phyloP scores from a whole-genome alignment of 2,888 invertebrate species.

The Watsonalla binaria region DNA sequence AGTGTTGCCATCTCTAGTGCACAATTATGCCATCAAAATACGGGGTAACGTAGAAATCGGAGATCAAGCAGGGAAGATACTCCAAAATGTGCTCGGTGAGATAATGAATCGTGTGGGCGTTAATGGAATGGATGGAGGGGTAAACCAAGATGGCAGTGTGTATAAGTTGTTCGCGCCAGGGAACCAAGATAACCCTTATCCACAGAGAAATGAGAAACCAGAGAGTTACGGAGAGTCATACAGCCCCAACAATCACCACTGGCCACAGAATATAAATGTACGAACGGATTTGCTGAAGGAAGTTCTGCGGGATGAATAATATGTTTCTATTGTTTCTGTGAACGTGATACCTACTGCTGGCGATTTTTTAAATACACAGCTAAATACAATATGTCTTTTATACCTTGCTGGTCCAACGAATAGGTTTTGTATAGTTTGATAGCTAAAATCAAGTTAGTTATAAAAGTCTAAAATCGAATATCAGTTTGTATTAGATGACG shows the following conservation, averaged over 20 bases:
- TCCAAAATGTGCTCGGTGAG: constrained; percentile 3
- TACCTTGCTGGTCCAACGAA: too few species aligned
- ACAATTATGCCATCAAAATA: constrained; percentile 13
- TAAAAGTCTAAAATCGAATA: too few species aligned
- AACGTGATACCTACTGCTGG: too few species aligned
- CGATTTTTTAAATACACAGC: too few species aligned
- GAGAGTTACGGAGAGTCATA: background rate
- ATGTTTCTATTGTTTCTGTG: background rate
- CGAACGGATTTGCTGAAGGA: background rate
- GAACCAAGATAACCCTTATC: background rate
- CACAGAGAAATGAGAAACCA: background rate
- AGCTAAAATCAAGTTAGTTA: too few species aligned
- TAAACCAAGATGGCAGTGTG: background rate
- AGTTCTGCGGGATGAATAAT: background rate
- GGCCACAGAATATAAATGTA: background rate
- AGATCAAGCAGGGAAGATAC: constrained; percentile 7
- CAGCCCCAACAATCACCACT: background rate
- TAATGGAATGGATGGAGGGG: too few species aligned
- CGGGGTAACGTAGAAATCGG: constrained; percentile 14
- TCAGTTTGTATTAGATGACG: too few species aligned
- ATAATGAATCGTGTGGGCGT: background rate
- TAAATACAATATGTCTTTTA: too few species aligned
- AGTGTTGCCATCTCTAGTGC: constrained; percentile 8
- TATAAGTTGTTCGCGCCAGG: background rate
- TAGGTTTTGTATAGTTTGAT: too few species aligned